Evolutionary conservation across 2,888 invertebrate genomes (phyloP), one percentile per base, ranked within the genome.

Genomic region (Drosophila quinaria): DNA sequence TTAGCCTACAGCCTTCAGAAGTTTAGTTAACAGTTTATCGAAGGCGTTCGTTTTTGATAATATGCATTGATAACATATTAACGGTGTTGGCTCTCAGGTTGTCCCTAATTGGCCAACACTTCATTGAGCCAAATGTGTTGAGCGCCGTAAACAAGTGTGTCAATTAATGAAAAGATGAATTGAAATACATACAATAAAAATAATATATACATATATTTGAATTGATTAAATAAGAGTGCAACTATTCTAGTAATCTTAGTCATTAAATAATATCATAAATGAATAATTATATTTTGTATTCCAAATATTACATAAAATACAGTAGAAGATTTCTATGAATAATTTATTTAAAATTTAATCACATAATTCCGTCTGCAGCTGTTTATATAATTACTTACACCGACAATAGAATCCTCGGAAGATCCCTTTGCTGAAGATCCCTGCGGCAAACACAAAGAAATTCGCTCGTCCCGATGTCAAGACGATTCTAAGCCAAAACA

Each of bases 11-110:
- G 67, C 49, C 62, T 64, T 67, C 42, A 59, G 47, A 65, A 64
- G 63, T 75, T 80, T 66, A 71, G 54, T 70, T 62, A 73, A 71
- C 78, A 80, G 74, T 77, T 83, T 72, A 83, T 79, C 84, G 65
- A 58, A 60, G 61, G 39, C 64, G 52, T 58, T 71, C 64, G 52
- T 58, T n/a, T n/a, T n/a, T 77, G 81, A 81, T 84, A 81, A 80
- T 80, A 72, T 80, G 70, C 87, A 73, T 67, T 60, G 85, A 84
- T 84, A 75, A 71, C 52, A 41, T 47, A 68, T 71, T 66, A 80
- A 78, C 70, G 72, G 81, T 15, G 41, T 60, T 35, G 50, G 47
- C 44, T 64, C 37, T 29, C 42, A 29, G 29, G n/a, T 33, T 33
- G 39, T 47, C 19, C 22, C 54, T 72, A 73, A 73, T 73, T 73